Evolutionary conservation across 2,888 invertebrate genomes (phyloP), one percentile per base, ranked within the genome.

Genomic region (Nezara viridula): DNA sequence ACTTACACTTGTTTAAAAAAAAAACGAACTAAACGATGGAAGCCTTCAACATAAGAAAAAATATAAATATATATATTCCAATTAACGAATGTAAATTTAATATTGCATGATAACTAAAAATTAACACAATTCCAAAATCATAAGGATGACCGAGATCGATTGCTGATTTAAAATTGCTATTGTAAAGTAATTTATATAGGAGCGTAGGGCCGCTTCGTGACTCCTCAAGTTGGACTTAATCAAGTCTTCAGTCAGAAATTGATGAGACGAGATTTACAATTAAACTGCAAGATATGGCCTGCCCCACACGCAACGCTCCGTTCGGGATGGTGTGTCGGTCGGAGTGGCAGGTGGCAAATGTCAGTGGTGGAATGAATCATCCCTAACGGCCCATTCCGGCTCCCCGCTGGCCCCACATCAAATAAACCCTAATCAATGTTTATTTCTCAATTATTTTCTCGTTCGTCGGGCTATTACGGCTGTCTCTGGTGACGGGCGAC

Each of bases 261-360:
- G 81, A 81, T 81, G 81, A 81, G 44, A 81, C 24, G 40, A 47
- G 44, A 81, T 81, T 81, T 81, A 81, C 44, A 81, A 81, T 81
- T 81, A 81, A 81, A 81, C 21, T 19, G 24, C n/a, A 44, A 81
- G 81, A 81, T 47, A 81, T 40, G 44, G 44, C n/a, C 14, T 3
- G 12, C 1, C 24, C n/a, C 44, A 44, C 81, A 81, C 44, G 77
- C 77, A 24, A 81, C 81, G 19, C 81, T 3, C 44, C 24, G n/a
- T 16, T 12, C n/a, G 81, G 44, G 3, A 19, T 47, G 60, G 27
- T 2, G 40, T 73, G 19, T 73, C 37, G 37, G 73, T 5, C 16
- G 5, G 12, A 77, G 27, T 40, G n/a, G 44, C 81, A 81, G 81
- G 81, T 81, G 81, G 81, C 66, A 24, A 81, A 81, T 77, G 77